Evolutionary conservation across 2,113 vertebrate genomes (phyloP), one percentile per base, ranked within the genome.

Genomic region (Leptobrachium leishanense): DNA sequence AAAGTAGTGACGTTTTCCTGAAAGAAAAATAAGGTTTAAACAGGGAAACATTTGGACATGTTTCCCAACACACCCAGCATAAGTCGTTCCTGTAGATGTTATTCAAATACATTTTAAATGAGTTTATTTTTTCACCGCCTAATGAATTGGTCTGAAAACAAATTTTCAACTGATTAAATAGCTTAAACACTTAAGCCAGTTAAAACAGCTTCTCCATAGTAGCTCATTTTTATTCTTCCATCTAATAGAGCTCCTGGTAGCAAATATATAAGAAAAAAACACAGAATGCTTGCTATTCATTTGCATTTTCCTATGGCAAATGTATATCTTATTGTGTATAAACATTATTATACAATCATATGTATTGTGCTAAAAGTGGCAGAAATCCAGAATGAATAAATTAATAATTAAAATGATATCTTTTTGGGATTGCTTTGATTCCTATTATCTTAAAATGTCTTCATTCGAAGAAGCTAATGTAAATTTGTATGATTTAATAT

Each of bases 31-130:
- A 88, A 86, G 77, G 70, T 72, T 87, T 87, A 82, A 82, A 74
- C 43, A 82, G 67, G 79, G 82, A 87, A 86, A 82, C 31, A 5
- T 79, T 72, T 79, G 82, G 84, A 79, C 86, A 80, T 81, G 84
- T 89, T 87, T 88, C 82, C 87, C 84, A 87, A 86, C 84, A 84
- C 50, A 84, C 83, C 85, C 84, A 87, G 77, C 73, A 79, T 83
- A 46, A 59, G 43, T 75, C 73, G 20, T 87, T 84, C 88, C 84
- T 82, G 79, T 85, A 80, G 54, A 59, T 84, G 65, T 85, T 69
- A 77, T 42, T 85, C 83, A 76, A 86, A 85, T 55, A n/a, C 57
- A 72, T 82, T 82, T 80, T 77, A 62, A 88, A 57, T 86, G 88
- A 50, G 76, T 68, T 83, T 7, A n/a, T 50, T 31, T n/a, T 2